Evolutionary conservation across 2,797 vertebrate species (phyloP), one percentile per base, ranked within the genome.

Genomic region (Labeo calbasu): DNA sequence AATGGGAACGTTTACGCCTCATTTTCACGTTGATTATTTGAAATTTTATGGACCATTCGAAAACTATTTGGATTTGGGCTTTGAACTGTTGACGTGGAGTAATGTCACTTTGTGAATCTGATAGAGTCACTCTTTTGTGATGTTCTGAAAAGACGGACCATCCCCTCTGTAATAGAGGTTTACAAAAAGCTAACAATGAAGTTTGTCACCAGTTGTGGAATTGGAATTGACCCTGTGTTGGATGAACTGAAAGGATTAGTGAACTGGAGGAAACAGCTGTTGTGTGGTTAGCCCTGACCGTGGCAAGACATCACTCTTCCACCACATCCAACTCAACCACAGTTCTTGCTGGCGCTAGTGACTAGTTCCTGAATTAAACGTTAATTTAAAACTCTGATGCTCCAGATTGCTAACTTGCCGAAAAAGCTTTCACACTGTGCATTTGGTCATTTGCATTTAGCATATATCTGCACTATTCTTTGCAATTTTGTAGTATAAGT

Each of bases 231-330:
- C 66, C 40, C 32, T 55, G 77, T 46, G 25, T 48, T 65, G 51
- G 46, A 50, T 48, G 71, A 77, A 85, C 63, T 28, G 69, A 72
- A 32, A 79, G 69, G 76, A 73, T 79, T 70, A 77, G 76, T 80
- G 63, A 83, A 48, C 75, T 75, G 23, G 10, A 87, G 87, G 89
- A 89, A 88, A 79, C 88, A 89, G 85, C 85, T 89, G 86, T 72
- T 69, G 79, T 79, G 81, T 81, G 83, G 79, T 85, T 87, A 79
- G 53, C 76, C 40, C 75, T 86, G 85, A 84, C 86, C 78, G 14
- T 83, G 8, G 32, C 40, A 71, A 28, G 70, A 77, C 66, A 83
- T 72, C 59, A 57, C 55, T 40, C 53, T 71, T 77, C 50, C 70
- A 77, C 72, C 13, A 68, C 36, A 55, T 83, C 66, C 82, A 86